These are phyloP conservation scores for Hydrotaea cyrtoneurina DNA, from an alignment of 2,888 invertebrate genomes.

Conservation along the genomic window DNA sequence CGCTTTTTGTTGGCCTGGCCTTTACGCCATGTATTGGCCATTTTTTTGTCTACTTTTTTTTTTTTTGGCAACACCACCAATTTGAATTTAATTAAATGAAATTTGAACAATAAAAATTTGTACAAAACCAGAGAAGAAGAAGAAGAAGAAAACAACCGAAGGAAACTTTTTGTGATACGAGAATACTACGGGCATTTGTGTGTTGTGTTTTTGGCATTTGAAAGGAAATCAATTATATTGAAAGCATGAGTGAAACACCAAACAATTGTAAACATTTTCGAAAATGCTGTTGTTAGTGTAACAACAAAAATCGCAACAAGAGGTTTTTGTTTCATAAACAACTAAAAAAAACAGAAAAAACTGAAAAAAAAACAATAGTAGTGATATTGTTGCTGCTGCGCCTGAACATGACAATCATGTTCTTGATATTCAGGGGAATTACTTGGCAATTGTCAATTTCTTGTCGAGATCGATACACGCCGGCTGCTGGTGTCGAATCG, in stretches of 20 bases:
- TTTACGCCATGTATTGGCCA: neutral
- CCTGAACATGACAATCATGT: slow-evolving; percentile 58
- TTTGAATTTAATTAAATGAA: slow-evolving; percentile 51
- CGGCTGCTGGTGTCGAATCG: neutral
- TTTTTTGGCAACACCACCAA: slow-evolving; percentile 54
- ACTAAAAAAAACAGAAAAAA: neutral
- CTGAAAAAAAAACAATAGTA: neutral
- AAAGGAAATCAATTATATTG: slow-evolving; percentile 60
- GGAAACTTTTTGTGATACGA: neutral
- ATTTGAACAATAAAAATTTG: slow-evolving; percentile 35
- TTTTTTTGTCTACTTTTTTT: neutral
- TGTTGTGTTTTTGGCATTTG: slow-evolving; percentile 41
- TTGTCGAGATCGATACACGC: neutral
- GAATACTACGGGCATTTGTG: neutral
- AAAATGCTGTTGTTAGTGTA: neutral
- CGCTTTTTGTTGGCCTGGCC: neutral
- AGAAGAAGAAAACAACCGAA: neutral
- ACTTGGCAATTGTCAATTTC: neutral
- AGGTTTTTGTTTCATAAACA: neutral
- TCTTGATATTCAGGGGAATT: neutral
- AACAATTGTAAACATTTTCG: slow-evolving; percentile 44
- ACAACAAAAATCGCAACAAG: slow-evolving; percentile 21
- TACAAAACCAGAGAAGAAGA: neutral
- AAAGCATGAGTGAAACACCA: slow-evolving; percentile 34
- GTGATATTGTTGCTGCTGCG: slow-evolving; percentile 19